Conservation (phyloP, 2,888 invertebrate genomes). For the Apoda limacodes region DNA sequence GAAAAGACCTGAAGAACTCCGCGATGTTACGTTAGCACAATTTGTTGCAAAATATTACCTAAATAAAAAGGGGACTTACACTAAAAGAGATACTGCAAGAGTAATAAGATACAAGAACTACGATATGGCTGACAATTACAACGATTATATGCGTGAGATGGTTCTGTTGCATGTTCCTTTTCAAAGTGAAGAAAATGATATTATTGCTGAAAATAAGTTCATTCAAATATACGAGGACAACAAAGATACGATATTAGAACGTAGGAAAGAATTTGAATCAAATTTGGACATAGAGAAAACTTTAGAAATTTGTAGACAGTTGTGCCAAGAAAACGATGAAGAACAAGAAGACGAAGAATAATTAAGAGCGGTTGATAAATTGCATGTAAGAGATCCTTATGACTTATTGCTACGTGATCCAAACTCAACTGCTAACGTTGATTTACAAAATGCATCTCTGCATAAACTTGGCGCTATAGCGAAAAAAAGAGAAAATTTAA, state of each 20-base stretch:
- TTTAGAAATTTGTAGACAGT: constrained; percentile 22
- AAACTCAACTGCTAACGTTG: neutral
- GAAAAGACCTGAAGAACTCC: constrained; percentile 24
- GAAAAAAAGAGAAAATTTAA: neutral
- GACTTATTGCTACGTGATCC: neutral
- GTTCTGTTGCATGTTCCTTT: constrained; percentile 33
- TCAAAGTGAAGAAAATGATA: constrained; percentile 30
- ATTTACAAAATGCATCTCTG: neutral
- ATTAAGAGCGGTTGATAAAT: constrained; percentile 1
- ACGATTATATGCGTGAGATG: constrained; percentile 36
- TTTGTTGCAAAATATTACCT: constrained; percentile 30
- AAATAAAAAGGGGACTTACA: constrained; percentile 20
- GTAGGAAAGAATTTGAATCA: constrained; percentile 22
- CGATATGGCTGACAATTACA: constrained; percentile 27
- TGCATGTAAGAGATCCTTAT: neutral
- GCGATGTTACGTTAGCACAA: constrained; percentile 8
- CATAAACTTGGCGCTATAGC: neutral
- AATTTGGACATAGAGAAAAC: constrained; percentile 24
- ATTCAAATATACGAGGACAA: constrained; percentile 29
- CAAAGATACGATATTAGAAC: constrained; percentile 22
- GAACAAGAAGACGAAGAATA: constrained; percentile 7
- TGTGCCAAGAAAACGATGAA: constrained; percentile 21
- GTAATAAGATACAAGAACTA: constrained; percentile 34
- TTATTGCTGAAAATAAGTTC: constrained; percentile 31
- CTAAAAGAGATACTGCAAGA: constrained; percentile 21